These are phyloP conservation scores for Drosophila azteca DNA, from an alignment of 1,140 invertebrate species.

Conservation along the genomic window DNA sequence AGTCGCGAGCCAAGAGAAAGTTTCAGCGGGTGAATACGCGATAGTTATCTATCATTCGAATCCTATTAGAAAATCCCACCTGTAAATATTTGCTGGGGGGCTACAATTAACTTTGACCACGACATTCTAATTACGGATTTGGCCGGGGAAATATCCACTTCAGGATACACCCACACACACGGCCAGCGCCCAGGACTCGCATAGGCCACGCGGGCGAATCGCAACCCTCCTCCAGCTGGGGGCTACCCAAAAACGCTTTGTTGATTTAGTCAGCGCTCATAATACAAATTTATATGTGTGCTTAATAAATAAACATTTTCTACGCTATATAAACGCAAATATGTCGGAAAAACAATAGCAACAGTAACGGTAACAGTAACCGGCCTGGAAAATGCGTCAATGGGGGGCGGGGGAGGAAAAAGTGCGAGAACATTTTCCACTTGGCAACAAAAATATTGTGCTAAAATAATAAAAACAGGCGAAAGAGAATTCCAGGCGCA, in stretches of 20 bases:
- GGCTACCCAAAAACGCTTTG: slow-evolving; percentile 53
- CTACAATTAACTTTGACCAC: slow-evolving; percentile 57
- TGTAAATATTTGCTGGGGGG: slow-evolving; percentile 54
- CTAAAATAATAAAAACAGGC: slow-evolving; percentile 53
- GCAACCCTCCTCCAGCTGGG: slow-evolving; percentile 23
- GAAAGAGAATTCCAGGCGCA: slow-evolving; percentile 12
- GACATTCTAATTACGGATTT: slow-evolving; percentile 57
- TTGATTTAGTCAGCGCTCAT: slow-evolving; percentile 70
- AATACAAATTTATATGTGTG: slow-evolving; percentile 76
- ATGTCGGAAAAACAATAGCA: slow-evolving; percentile 43
- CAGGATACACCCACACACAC: slow-evolving; percentile 2
- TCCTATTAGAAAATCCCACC: slow-evolving; percentile 47
- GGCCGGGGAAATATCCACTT: slow-evolving; percentile 13
- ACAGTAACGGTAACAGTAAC: slow-evolving; percentile 10
- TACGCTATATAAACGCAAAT: slow-evolving; percentile 69
- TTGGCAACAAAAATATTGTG: slow-evolving; percentile 71
- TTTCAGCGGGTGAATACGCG: slow-evolving; percentile 9
- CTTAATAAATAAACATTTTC: slow-evolving; percentile 75
- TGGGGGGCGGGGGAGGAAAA: not conserved
- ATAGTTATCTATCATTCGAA: slow-evolving; percentile 44
- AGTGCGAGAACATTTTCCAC: slow-evolving; percentile 49
- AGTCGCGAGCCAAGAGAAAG: not conserved
- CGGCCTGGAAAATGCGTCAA: not conserved
- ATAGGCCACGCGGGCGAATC: not conserved
- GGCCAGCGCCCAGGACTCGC: not conserved